These are phyloP conservation scores for Cliona cf. orientalis DNA, from an alignment of 37 sponge, comb jelly and placozoan genomes.

Conservation along the genomic window DNA sequence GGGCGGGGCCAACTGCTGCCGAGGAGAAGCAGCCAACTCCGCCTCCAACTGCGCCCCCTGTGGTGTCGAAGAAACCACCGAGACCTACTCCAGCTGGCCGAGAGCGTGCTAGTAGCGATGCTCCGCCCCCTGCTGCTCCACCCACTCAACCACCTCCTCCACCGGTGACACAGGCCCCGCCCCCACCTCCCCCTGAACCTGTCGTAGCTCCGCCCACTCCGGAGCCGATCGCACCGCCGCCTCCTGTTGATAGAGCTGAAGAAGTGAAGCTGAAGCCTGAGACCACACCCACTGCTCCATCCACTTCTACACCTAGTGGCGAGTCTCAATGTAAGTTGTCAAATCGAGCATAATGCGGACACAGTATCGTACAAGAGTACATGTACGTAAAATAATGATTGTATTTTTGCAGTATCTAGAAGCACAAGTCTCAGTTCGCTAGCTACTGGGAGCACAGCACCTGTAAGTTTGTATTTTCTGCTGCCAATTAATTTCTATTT, in stretches of 20 bases:
- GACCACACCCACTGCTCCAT: conserved; percentile 11
- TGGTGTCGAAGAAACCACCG: neutral
- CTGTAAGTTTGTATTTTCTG: conserved; percentile 26
- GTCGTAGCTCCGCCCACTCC: neutral
- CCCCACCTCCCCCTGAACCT: neutral
- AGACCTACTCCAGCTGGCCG: neutral
- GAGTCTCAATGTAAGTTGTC: conserved; percentile 10
- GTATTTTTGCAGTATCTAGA: conserved; percentile 42
- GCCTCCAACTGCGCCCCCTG: conserved; percentile 10
- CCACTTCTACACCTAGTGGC: neutral
- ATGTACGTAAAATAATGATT: too few relatives aligned
- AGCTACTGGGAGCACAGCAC: conserved; percentile 15
- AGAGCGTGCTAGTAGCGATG: neutral
- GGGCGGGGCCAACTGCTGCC: neutral
- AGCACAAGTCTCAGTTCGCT: conserved; percentile 62
- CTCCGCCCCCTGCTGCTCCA: neutral
- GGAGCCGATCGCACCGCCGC: neutral
- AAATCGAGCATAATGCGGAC: conserved; percentile 67
- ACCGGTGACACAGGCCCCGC: neutral
- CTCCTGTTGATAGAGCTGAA: neutral
- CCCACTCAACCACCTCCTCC: neutral
- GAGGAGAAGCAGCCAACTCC: neutral
- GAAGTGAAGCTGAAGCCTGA: neutral
- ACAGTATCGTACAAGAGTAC: conserved; percentile 28
- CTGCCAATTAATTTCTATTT: neutral